These are phyloP conservation scores for Suricata suricatta DNA, from an alignment of 2,113 vertebrate species.

Conservation along the genomic window DNA sequence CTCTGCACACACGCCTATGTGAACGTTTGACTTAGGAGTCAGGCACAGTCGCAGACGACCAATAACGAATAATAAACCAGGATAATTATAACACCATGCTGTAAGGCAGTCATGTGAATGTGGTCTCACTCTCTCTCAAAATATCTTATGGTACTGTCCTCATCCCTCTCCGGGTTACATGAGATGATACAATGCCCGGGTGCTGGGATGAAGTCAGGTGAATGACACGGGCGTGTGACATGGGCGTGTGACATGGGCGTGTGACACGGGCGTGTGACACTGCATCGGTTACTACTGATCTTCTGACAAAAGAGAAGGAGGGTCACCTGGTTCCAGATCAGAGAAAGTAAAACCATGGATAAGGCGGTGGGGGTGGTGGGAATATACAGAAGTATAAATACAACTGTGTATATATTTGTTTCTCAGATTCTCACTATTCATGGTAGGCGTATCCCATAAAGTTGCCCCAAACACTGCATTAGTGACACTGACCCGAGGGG, in stretches of 20 bases:
- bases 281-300: not conserved
- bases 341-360: not conserved
- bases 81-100: not conserved
- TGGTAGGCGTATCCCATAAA: not conserved
- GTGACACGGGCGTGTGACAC: not conserved
- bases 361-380: too few relatives aligned
- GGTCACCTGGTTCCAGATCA: not conserved
- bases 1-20: not conserved
- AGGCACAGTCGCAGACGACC: not conserved
- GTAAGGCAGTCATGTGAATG: not conserved
- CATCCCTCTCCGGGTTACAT: not conserved
- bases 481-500: not conserved
- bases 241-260: not conserved
- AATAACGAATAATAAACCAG: not conserved
- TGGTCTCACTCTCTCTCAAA: not conserved
- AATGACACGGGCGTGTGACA: not conserved
- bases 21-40: not conserved
- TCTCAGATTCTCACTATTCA: not conserved
- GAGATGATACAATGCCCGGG: not conserved
- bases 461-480: not conserved
- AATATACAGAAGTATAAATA: too few relatives aligned
- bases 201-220: not conserved
- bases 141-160: not conserved
- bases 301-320: not conserved
- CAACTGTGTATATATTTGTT: not conserved